These are phyloP conservation scores for Galagoides demidoff DNA, from an alignment of 2,797 vertebrate genomes.

Conservation along the genomic window DNA sequence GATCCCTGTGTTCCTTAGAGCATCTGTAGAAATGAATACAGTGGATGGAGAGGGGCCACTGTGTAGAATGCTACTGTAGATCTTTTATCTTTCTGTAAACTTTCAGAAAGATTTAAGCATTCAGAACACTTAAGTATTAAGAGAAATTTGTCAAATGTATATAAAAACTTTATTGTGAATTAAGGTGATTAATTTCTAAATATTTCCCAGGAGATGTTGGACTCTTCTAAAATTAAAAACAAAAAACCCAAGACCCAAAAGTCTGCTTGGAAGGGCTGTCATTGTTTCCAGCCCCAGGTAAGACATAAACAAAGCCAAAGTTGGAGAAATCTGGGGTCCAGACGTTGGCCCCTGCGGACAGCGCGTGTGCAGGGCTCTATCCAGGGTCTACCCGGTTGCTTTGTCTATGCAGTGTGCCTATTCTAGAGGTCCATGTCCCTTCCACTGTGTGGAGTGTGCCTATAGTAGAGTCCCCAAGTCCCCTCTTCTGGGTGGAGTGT, in stretches of 20 bases:
- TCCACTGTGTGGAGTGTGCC: no score
- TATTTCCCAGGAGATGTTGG: not conserved
- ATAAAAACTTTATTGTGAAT: not conserved
- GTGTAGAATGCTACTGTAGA: not conserved
- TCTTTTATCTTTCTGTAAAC: not conserved
- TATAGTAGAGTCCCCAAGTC: no score
- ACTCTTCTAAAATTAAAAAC: not conserved
- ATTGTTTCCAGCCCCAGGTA: not conserved
- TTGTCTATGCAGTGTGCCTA: no score
- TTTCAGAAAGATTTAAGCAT: slow-evolving; percentile 1
- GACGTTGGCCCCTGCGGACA: no score
- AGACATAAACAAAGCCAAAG: not conserved
- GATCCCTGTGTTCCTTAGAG: not conserved
- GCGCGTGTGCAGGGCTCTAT: no score
- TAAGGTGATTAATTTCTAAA: not conserved
- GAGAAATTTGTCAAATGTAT: not conserved
- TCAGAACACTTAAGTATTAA: not conserved
- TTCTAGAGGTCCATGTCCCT: no score
- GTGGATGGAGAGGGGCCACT: not conserved
- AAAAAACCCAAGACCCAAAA: no score
- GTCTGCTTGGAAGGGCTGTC: not conserved
- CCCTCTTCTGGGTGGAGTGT: no score
- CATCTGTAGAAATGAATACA: slow-evolving; percentile 2
- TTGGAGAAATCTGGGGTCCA: not conserved
- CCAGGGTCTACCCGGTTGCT: no score